These are phyloP conservation scores for Harpegnathos saltator DNA, from an alignment of 1,140 invertebrate species.

Conservation along the genomic window DNA sequence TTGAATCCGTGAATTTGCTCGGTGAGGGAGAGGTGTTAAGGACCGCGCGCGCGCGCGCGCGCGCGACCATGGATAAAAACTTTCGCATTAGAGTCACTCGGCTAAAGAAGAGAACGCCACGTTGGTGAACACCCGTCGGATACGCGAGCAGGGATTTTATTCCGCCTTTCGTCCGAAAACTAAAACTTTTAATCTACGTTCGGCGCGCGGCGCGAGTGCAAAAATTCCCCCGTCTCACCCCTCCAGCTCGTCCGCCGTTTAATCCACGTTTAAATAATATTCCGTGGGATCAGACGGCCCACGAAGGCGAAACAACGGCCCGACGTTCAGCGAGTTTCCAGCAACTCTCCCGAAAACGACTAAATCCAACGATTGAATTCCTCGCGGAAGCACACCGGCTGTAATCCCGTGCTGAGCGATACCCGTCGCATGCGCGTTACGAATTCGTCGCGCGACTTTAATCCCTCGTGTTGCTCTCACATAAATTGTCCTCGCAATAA, in stretches of 20 bases:
- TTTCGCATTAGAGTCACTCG: conserved; percentile 3
- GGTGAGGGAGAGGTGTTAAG: no score
- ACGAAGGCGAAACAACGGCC: background rate
- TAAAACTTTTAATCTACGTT: conserved; percentile 40
- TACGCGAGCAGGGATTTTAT: background rate
- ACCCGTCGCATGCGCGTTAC: conserved; percentile 30
- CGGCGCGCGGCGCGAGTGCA: background rate
- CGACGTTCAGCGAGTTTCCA: conserved; percentile 17
- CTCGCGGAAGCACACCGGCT: conserved; percentile 27
- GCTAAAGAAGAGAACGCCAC: background rate
- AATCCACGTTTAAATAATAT: conserved; percentile 53
- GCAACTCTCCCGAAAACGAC: conserved; percentile 35
- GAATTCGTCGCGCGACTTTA: conserved; percentile 42
- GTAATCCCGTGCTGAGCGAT: conserved; percentile 44
- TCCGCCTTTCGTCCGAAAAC: background rate
- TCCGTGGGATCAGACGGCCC: conserved; percentile 30
- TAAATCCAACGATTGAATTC: conserved; percentile 51
- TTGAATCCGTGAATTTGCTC: conserved; percentile 26
- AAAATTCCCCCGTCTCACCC: no score
- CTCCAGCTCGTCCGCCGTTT: background rate
- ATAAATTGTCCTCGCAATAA: conserved; percentile 26
- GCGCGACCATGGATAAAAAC: background rate
- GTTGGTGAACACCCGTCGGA: background rate
- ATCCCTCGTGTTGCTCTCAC: conserved; percentile 3
- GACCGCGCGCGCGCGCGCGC: no score